A percentile compares a stretch with the other conserved stretches of the same genome.
Conservation (phyloP, 2,797 vertebrate genomes). For the Sebastes iracundus region DNA sequence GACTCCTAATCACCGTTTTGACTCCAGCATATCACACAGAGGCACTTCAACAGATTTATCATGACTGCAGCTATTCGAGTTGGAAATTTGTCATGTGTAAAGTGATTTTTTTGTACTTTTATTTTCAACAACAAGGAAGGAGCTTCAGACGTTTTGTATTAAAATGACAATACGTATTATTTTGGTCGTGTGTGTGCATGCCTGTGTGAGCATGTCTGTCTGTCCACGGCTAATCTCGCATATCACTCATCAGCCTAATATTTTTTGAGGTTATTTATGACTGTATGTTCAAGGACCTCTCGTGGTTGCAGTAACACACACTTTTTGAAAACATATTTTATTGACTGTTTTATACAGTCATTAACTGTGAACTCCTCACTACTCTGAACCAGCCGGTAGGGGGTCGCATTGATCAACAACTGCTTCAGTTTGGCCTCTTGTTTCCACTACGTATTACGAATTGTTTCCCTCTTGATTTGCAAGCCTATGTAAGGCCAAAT, state of each 20-base stretch:
- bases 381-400: not conserved
- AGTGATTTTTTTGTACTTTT: not conserved
- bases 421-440: not conserved
- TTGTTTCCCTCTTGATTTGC: not conserved
- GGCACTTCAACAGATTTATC: not conserved
- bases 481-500: rapidly evolving
- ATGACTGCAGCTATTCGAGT: not conserved
- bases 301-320: not conserved
- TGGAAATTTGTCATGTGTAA: not conserved
- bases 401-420: not conserved
- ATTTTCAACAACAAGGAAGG: not conserved
- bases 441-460: too few species aligned
- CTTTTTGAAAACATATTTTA: not conserved
- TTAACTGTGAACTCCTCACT: not conserved
- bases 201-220: not conserved
- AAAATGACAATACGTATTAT: not conserved
- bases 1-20: not conserved
- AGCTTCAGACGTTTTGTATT: not conserved
- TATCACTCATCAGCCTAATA: not conserved
- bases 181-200: not conserved
- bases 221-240: not conserved
- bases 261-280: too few species aligned
- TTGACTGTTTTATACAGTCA: not conserved
- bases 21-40: not conserved
- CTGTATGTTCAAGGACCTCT: not conserved